phyloP scores from a whole-genome alignment of 2,113 vertebrate species.

The Callospermophilus lateralis region DNA sequence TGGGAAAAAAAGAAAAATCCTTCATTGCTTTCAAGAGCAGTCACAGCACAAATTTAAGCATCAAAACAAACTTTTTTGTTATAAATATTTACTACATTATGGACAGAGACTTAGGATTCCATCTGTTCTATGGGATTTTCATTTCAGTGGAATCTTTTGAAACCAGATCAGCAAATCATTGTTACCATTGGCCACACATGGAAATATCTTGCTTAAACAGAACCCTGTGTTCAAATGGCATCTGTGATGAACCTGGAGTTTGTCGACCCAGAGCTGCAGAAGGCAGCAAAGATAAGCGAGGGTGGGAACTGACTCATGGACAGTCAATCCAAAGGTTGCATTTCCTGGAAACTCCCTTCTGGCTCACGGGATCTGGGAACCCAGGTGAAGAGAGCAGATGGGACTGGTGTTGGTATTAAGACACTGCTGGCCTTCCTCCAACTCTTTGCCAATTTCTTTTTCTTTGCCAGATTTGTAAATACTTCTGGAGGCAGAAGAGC shows the following conservation, averaged over 20 bases:
- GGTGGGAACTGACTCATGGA: not conserved
- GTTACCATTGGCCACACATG: not conserved
- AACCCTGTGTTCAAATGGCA: constrained; percentile 41
- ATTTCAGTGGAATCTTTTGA: constrained; percentile 59
- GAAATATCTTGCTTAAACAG: constrained; percentile 70
- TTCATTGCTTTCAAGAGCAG: constrained; percentile 29
- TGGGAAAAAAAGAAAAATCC: constrained; percentile 10
- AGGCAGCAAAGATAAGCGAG: constrained; percentile 56
- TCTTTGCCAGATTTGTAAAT: not conserved
- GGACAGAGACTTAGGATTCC: constrained; percentile 10
- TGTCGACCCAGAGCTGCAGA: constrained; percentile 60
- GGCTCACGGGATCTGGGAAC: not conserved
- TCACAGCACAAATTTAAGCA: constrained; percentile 55
- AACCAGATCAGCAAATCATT: constrained; percentile 55
- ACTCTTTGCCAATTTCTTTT: not conserved
- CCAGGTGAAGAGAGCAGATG: constrained; percentile 33
- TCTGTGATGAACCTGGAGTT: not conserved
- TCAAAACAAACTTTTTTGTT: constrained; percentile 59
- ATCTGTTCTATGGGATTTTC: constrained; percentile 61
- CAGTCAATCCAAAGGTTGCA: not conserved
- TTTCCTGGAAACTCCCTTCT: not conserved
- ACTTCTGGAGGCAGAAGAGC: not conserved
- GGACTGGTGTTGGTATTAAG: not conserved
- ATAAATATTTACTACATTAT: constrained; percentile 70
- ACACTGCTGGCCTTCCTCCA: not conserved